Evolutionary conservation across 2,888 invertebrate species (phyloP).

Genomic region (Ectemnius lituratus): DNA sequence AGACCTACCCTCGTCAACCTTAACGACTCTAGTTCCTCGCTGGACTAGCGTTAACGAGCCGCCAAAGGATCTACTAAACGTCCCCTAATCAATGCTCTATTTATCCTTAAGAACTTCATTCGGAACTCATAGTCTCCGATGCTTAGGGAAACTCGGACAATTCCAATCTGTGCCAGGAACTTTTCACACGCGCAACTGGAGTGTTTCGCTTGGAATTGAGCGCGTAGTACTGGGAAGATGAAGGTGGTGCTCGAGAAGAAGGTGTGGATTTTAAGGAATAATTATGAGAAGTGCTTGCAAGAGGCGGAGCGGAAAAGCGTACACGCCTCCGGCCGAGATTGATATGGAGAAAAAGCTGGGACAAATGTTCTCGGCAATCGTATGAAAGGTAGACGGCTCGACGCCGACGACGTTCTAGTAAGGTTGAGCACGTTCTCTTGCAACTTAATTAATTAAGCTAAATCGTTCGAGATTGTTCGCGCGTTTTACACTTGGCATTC

Average conservation of each 20-base stretch:
- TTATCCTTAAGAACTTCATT: too few species aligned
- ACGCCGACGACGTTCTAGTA: too few species aligned
- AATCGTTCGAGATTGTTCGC: slow-evolving; percentile 56
- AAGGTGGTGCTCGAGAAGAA: background rate
- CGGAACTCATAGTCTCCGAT: too few species aligned
- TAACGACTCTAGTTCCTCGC: background rate
- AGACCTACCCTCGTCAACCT: slow-evolving; percentile 1
- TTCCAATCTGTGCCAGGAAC: too few species aligned
- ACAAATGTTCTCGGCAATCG: slow-evolving; percentile 1
- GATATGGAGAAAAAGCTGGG: slow-evolving; percentile 1
- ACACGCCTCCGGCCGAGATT: background rate
- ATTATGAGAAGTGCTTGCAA: background rate
- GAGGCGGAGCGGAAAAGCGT: background rate
- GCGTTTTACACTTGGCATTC: slow-evolving; percentile 60
- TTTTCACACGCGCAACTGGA: too few species aligned
- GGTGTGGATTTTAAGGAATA: too few species aligned
- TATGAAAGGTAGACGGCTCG: slow-evolving; percentile 4
- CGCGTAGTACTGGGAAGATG: background rate
- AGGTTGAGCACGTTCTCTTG: slow-evolving; percentile 1
- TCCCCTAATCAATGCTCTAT: background rate
- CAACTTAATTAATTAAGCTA: slow-evolving; percentile 62
- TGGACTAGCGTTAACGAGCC: background rate
- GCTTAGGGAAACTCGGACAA: too few species aligned
- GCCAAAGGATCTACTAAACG: background rate
- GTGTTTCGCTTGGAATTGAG: background rate